Percentiles rank a stretch among this genome's conserved stretches.
Evolutionary conservation across 2,888 invertebrate genomes (phyloP).

Genomic region (Cerastoderma edule): DNA sequence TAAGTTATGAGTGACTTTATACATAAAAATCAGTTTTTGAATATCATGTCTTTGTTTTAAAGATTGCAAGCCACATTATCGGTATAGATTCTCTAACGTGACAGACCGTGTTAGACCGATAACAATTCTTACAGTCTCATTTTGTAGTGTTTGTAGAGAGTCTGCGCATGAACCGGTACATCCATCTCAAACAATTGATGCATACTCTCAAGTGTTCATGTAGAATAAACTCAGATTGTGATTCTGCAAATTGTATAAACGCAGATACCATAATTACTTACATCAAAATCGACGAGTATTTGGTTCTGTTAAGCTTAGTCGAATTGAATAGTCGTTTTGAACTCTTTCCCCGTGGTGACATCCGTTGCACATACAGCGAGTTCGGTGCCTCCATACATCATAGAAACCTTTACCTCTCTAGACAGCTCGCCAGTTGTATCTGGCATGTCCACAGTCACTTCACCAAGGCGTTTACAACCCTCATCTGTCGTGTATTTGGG

Average conservation of each 20-base stretch:
- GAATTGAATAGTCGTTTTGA: too few relatives aligned
- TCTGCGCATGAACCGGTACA: neutral
- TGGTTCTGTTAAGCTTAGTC: too few relatives aligned
- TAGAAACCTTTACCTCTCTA: conserved; percentile 26
- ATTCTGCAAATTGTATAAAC: too few relatives aligned
- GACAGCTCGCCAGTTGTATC: conserved; percentile 29
- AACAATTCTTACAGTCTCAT: conserved; percentile 27
- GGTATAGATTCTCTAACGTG: conserved; percentile 3
- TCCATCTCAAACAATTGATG: conserved; percentile 15
- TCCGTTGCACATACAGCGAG: conserved; percentile 41
- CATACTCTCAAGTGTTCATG: too few relatives aligned
- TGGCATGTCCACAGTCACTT: conserved; percentile 35
- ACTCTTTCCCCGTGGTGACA: too few relatives aligned
- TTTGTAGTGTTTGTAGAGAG: conserved; percentile 27
- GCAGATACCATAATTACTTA: too few relatives aligned
- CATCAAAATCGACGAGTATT: neutral
- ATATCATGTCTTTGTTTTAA: conserved; percentile 15
- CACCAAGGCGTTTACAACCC: conserved; percentile 34
- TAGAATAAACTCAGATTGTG: too few relatives aligned
- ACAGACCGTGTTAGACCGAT: conserved; percentile 33
- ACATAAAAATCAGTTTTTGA: conserved; percentile 14
- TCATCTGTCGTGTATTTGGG: conserved; percentile 37
- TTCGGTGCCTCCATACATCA: conserved; percentile 55
- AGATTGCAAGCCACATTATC: conserved; percentile 20
- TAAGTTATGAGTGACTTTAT: neutral